These are phyloP conservation scores for Otis tarda DNA, from an alignment of 2,113 vertebrate genomes.

Conservation along the genomic window DNA sequence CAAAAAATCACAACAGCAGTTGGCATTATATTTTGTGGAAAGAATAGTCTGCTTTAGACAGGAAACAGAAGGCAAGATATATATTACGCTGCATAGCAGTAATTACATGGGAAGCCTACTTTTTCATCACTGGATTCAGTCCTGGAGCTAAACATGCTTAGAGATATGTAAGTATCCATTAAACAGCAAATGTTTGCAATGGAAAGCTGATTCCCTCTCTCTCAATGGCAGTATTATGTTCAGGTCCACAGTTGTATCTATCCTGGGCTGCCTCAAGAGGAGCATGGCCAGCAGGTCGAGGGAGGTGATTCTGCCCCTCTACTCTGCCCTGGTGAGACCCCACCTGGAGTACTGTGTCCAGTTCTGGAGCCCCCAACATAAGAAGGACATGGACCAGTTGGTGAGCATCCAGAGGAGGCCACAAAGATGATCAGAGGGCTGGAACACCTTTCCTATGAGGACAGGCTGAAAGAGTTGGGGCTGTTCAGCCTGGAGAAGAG, in stretches of 20 bases:
- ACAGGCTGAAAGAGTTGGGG: no score
- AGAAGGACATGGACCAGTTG: no score
- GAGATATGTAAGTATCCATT: not conserved
- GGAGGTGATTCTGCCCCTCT: no score
- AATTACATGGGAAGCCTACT: not conserved
- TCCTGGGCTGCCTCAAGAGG: no score
- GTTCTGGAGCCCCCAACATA: no score
- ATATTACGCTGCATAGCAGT: not conserved
- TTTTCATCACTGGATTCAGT: not conserved
- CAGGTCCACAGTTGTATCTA: not conserved
- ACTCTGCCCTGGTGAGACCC: no score
- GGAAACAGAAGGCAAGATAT: conserved; percentile 3
- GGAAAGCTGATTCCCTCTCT: not conserved
- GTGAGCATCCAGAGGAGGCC: no score
- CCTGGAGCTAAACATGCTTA: not conserved
- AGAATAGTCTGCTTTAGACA: conserved; percentile 17
- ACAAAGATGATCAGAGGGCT: no score
- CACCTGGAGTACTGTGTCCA: no score
- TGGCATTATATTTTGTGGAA: conserved; percentile 14
- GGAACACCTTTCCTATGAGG: no score
- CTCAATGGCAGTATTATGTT: not conserved
- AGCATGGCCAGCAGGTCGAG: no score
- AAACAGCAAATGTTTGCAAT: not conserved
- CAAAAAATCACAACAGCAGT: conserved; percentile 12
- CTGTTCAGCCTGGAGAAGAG: no score